Conservation (phyloP, 2,888 invertebrate genomes). For the Drepanosiphum platanoidis region DNA sequence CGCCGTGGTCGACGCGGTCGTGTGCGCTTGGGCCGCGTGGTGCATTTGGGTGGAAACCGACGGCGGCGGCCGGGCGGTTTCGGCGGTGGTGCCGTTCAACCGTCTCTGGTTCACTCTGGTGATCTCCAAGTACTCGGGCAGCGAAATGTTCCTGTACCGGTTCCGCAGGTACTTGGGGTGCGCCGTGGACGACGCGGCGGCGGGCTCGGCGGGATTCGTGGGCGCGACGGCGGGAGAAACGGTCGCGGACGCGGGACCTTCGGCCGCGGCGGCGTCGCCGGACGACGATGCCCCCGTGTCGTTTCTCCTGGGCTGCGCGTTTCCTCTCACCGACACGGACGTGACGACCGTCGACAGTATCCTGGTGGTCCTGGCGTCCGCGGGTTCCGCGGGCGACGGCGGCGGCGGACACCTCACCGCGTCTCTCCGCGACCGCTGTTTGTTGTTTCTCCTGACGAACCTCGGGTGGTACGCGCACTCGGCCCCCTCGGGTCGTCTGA, state of each 20-base stretch:
- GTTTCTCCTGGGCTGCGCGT: slow-evolving; percentile 26
- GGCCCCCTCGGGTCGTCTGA: neutral
- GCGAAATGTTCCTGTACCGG: slow-evolving; percentile 51
- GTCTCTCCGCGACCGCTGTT: slow-evolving; percentile 33
- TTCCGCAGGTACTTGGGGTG: slow-evolving; percentile 32
- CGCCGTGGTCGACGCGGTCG: neutral
- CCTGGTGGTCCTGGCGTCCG: slow-evolving; percentile 68
- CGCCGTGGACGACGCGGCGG: neutral
- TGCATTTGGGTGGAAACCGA: neutral
- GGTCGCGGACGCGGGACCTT: neutral
- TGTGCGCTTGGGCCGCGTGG: neutral
- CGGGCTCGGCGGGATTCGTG: neutral
- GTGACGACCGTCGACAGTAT: slow-evolving; percentile 65
- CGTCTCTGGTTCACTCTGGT: slow-evolving; percentile 50
- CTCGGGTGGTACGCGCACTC: slow-evolving; percentile 49
- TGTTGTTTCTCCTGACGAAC: slow-evolving; percentile 34
- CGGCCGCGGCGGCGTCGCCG: neutral
- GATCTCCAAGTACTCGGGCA: slow-evolving; percentile 55
- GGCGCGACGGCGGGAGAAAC: neutral
- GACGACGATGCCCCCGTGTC: neutral
- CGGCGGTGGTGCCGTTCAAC: slow-evolving; percentile 16
- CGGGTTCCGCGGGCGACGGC: slow-evolving; percentile 69
- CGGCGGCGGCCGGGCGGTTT: neutral
- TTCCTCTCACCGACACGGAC: slow-evolving; percentile 65
- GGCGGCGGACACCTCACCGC: slow-evolving; percentile 10